Evolutionary conservation across 2,888 invertebrate genomes (phyloP).

Genomic region (Salpingus planirostris): DNA sequence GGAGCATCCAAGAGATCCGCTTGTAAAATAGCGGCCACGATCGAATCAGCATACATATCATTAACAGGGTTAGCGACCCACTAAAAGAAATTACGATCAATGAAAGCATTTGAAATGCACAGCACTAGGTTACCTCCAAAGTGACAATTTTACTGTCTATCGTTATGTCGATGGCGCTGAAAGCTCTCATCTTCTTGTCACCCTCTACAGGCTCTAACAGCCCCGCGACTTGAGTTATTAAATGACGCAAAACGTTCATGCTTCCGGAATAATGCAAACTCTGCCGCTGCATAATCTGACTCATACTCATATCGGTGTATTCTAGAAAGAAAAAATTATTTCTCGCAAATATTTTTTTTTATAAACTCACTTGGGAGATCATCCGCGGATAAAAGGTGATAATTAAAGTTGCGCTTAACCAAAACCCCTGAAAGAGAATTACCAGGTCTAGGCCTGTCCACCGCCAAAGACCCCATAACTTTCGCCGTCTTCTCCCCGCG

Average conservation of each 20-base stretch:
- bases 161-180: constrained; percentile 72
- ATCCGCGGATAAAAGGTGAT: constrained; percentile 83
- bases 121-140: constrained; percentile 57
- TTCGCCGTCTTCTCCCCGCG: constrained; percentile 98
- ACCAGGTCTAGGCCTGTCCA: constrained; percentile 70
- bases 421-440: constrained; percentile 82
- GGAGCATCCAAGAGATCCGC: constrained; percentile 62
- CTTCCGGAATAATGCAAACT: constrained; percentile 81
- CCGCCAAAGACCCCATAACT: constrained; percentile 89
- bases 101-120: neutral
- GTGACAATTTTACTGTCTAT: constrained; percentile 76
- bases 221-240: constrained; percentile 71
- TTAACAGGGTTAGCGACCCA: constrained; percentile 93
- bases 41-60: constrained; percentile 97
- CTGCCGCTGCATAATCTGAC: constrained; percentile 85
- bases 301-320: constrained; percentile 93
- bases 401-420: constrained; percentile 96
- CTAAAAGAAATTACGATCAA: constrained; percentile 38
- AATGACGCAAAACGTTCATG: constrained; percentile 59
- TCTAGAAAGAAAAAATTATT: constrained; percentile 45
- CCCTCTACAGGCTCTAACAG: constrained; percentile 58
- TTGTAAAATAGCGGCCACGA: constrained; percentile 78
- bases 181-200: constrained; percentile 70
- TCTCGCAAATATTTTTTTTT: neutral
- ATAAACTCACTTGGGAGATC: constrained; percentile 74